Conservation (phyloP, 1,140 invertebrate genomes). For the Lasaia peninsularis region DNA sequence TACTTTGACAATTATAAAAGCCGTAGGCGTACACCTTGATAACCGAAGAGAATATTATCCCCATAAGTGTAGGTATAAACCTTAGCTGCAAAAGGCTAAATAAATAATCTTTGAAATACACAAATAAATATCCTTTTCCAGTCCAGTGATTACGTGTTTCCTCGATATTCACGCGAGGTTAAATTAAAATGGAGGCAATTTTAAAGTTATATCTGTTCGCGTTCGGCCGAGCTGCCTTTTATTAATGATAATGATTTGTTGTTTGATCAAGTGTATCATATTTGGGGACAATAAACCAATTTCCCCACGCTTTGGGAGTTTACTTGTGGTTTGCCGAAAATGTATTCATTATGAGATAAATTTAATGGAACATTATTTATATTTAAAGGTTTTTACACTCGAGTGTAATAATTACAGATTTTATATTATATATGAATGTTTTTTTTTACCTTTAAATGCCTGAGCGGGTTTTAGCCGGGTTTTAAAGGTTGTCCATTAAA, state of each 20-base stretch:
- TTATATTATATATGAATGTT: no score
- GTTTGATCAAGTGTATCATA: constrained; percentile 3
- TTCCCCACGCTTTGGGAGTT: constrained; percentile 1
- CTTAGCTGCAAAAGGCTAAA: no score
- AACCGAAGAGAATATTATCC: no score
- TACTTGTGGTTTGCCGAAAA: constrained; percentile 1
- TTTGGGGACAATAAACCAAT: constrained; percentile 10
- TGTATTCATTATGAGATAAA: not conserved
- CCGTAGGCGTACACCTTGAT: no score
- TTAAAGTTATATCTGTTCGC: constrained; percentile 8
- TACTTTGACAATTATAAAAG: no score
- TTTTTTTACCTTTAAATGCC: no score
- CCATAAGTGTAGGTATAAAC: no score
- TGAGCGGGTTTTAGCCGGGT: no score
- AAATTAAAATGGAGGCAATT: constrained; percentile 3
- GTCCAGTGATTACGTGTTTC: not conserved
- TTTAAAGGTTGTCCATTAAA: no score
- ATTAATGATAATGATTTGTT: constrained; percentile 6
- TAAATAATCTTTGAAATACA: no score
- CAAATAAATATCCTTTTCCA: not conserved
- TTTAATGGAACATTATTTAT: not conserved
- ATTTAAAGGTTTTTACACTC: not conserved
- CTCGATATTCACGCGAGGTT: constrained; percentile 1
- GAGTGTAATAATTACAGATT: no score
- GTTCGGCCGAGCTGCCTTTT: not conserved